phyloP scores from a whole-genome alignment of 2,113 vertebrate genomes.

The Dicentrarchus labrax region DNA sequence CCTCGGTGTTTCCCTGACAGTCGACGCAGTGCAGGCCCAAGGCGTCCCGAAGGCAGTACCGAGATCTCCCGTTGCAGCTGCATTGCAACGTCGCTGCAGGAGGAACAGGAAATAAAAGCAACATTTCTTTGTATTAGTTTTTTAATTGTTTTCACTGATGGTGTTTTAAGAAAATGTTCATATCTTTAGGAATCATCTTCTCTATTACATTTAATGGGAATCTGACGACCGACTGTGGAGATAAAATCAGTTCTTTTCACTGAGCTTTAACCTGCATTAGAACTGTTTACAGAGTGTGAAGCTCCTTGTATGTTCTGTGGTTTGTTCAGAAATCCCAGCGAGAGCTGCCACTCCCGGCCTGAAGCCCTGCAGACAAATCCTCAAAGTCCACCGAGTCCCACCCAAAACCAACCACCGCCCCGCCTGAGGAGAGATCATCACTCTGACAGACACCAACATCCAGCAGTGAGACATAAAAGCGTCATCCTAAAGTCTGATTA shows the following conservation, averaged over 20 bases:
- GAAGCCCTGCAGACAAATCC: slow-evolving; percentile 26
- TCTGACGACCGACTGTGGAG: too few relatives aligned
- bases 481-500: background rate
- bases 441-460: background rate
- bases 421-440: background rate
- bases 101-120: background rate
- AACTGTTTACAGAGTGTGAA: slow-evolving; percentile 5
- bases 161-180: too few relatives aligned
- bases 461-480: background rate
- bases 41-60: slow-evolving; percentile 85
- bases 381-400: background rate
- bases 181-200: too few relatives aligned
- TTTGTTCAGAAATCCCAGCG: slow-evolving; percentile 20
- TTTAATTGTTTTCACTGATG: too few relatives aligned
- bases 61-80: slow-evolving; percentile 88
- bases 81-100: slow-evolving; percentile 70
- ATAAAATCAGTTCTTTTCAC: too few relatives aligned
- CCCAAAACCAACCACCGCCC: slow-evolving; percentile 17
- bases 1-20: slow-evolving; percentile 89
- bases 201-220: too few relatives aligned
- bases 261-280: background rate
- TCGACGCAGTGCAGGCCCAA: slow-evolving; percentile 87
- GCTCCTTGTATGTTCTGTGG: background rate
- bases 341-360: background rate
- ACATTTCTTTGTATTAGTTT: too few relatives aligned